These are phyloP conservation scores for Mythimna ferrago DNA, from an alignment of 2,888 invertebrate genomes.

Conservation along the genomic window DNA sequence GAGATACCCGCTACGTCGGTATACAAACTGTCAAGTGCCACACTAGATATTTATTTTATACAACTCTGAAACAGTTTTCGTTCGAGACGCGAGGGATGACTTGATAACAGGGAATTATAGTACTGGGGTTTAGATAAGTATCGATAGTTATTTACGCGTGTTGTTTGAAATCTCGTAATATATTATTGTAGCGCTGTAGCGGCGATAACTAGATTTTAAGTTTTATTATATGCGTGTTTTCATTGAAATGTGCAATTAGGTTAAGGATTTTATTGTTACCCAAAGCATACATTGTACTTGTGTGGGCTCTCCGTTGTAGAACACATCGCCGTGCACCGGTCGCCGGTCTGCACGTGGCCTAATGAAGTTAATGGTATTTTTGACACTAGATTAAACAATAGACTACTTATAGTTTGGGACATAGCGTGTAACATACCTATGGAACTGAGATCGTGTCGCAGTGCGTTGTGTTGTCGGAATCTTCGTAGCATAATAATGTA, in stretches of 20 bases:
- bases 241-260: conserved; percentile 87
- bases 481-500: conserved; percentile 88
- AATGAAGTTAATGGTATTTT: conserved; percentile 57
- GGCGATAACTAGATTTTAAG: conserved; percentile 82
- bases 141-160: conserved; percentile 84
- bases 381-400: conserved; percentile 64
- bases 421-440: conserved; percentile 48
- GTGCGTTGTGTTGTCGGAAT: conserved; percentile 78
- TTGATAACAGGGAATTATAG: conserved; percentile 81
- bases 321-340: conserved; percentile 40
- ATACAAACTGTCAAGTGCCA: conserved; percentile 83
- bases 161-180: conserved; percentile 91
- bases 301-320: conserved; percentile 70
- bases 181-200: conserved; percentile 83
- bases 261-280: conserved; percentile 87
- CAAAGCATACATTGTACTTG: conserved; percentile 82
- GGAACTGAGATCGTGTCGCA: conserved; percentile 64
- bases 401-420: conserved; percentile 60
- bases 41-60: conserved; percentile 85
- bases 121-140: conserved; percentile 84
- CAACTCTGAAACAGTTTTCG: conserved; percentile 74
- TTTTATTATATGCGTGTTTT: conserved; percentile 86
- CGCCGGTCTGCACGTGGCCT: conserved; percentile 52
- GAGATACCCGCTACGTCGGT: conserved; percentile 68
- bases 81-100: conserved; percentile 70